Percentiles rank a stretch among this genome's conserved stretches.
These are phyloP conservation scores for Atopsyche davidsoni DNA, from an alignment of 1,140 invertebrate species.

Conservation along the genomic window DNA sequence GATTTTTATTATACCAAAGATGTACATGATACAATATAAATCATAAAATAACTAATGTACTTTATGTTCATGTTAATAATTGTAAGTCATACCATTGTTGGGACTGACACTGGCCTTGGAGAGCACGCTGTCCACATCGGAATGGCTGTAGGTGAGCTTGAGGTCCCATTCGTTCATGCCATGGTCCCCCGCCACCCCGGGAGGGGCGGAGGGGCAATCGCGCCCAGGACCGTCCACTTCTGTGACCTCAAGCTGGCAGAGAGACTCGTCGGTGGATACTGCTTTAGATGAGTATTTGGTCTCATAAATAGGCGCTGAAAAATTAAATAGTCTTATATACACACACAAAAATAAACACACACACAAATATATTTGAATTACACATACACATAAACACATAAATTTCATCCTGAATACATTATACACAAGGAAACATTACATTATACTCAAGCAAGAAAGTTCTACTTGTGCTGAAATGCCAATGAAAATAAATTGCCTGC, in stretches of 20 bases:
- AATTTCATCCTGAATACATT: no score
- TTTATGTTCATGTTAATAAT: no score
- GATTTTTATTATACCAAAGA: no score
- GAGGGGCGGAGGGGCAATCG: slow-evolving; percentile 1
- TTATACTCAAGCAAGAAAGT: no score
- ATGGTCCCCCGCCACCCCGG: slow-evolving; percentile 8
- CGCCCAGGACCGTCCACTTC: slow-evolving; percentile 9
- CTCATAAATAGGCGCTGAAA: slow-evolving; percentile 18
- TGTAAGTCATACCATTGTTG: slow-evolving; percentile 18
- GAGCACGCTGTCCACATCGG: slow-evolving; percentile 18
- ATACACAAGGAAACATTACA: no score
- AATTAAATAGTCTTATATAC: no score
- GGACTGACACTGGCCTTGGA: slow-evolving; percentile 20
- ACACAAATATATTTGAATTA: no score
- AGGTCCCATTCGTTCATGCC: slow-evolving; percentile 25
- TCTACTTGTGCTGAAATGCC: not conserved
- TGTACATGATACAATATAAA: no score
- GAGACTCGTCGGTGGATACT: slow-evolving; percentile 20
- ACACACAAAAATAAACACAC: no score
- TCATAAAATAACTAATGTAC: no score
- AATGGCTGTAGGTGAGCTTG: slow-evolving; percentile 15
- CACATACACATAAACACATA: no score
- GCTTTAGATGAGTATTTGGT: slow-evolving; percentile 21
- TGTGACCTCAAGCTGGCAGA: slow-evolving; percentile 9
- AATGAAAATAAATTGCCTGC: not conserved